These are phyloP conservation scores for Setophaga coronata DNA, from an alignment of 2,113 vertebrate genomes.

Conservation along the genomic window DNA sequence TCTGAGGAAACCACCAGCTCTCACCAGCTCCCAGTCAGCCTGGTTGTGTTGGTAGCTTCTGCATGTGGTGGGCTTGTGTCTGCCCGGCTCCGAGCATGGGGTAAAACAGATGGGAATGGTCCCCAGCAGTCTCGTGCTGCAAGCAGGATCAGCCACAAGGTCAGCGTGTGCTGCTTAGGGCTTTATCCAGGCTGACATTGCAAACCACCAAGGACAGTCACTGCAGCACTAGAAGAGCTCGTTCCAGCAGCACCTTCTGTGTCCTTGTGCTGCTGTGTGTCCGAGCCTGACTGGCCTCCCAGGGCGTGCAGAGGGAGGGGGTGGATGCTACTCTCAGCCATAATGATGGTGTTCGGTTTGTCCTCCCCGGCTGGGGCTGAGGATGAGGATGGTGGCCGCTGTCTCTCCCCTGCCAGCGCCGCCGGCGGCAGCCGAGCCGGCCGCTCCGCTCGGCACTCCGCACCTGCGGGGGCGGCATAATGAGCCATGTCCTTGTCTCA, in stretches of 20 bases:
- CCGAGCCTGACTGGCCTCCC: neutral
- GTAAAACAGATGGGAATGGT: neutral
- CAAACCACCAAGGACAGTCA: accelerated
- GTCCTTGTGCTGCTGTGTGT: neutral
- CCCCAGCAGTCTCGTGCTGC: accelerated
- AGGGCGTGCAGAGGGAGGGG: neutral
- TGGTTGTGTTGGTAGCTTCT: neutral
- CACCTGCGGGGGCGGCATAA: slow-evolving; percentile 63
- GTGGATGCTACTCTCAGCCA: neutral
- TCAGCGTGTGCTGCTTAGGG: neutral
- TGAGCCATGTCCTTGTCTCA: slow-evolving; percentile 61
- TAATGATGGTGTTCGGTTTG: neutral
- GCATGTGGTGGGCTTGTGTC: neutral
- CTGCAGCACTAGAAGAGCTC: neutral
- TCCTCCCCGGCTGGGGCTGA: neutral
- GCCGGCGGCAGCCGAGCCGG: neutral
- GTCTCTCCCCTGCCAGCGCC: neutral
- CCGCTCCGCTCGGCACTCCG: neutral
- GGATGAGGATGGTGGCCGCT: neutral
- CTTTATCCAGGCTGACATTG: neutral
- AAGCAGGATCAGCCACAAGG: neutral
- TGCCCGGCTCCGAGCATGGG: neutral
- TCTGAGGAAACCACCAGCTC: neutral
- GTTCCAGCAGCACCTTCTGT: neutral
- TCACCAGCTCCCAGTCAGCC: neutral